Evolutionary conservation across 2,113 vertebrate genomes (phyloP).

Genomic region (Numida meleagris): DNA sequence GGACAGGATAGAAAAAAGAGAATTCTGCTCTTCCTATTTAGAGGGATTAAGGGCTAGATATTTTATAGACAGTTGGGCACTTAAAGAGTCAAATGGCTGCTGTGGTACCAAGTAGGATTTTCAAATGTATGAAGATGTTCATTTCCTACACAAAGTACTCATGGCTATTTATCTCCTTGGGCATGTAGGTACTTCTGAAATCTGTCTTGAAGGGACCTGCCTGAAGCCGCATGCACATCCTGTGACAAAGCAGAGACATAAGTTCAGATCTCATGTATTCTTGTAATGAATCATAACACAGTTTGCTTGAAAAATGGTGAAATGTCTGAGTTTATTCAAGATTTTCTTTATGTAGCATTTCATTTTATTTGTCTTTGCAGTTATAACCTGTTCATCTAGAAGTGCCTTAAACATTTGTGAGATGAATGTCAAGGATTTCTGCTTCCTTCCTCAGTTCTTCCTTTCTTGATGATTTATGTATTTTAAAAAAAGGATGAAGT

Average conservation of each 20-base stretch:
- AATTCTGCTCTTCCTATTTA: not conserved
- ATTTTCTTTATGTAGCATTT: not conserved
- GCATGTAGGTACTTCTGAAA: not conserved
- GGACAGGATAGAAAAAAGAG: not conserved
- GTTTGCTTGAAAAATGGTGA: not conserved
- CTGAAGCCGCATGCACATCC: not conserved
- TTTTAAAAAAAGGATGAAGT: not conserved
- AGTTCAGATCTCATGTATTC: not conserved
- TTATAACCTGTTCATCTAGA: constrained; percentile 1
- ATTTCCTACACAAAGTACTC: not conserved
- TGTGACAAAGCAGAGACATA: not conserved
- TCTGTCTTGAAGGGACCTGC: not conserved
- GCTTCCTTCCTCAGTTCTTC: constrained; percentile 1
- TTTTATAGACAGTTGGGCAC: not conserved
- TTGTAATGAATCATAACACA: not conserved
- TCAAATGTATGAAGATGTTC: not conserved
- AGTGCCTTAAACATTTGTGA: not conserved
- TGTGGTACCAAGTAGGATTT: constrained; percentile 5
- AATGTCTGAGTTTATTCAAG: not conserved
- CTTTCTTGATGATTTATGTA: constrained; percentile 17
- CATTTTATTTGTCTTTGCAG: not conserved
- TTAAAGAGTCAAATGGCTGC: not conserved
- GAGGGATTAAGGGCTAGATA: not conserved
- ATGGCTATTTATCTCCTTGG: not conserved
- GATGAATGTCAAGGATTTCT: constrained; percentile 2